Evolutionary conservation across 1,140 invertebrate genomes (phyloP).

Genomic region (Episyrphus balteatus): DNA sequence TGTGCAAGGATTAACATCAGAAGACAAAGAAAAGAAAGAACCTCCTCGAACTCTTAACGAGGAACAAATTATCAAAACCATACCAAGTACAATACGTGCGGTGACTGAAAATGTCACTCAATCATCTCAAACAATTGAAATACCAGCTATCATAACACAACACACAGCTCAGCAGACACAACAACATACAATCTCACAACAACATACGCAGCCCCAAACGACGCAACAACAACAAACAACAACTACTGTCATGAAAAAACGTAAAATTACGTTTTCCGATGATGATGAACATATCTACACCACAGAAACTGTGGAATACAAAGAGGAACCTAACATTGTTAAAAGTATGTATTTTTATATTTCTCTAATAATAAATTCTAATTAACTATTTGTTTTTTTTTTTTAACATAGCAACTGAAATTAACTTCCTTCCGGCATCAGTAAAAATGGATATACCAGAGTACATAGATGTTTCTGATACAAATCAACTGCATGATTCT

Average conservation of each 20-base stretch:
- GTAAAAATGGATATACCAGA: slow-evolving; percentile 36
- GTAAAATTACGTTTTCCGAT: slow-evolving; percentile 34
- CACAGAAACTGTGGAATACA: slow-evolving; percentile 34
- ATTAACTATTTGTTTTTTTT: neutral
- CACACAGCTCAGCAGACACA: slow-evolving; percentile 23
- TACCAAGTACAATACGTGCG: slow-evolving; percentile 32
- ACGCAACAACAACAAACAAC: slow-evolving; percentile 24
- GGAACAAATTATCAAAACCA: slow-evolving; percentile 35
- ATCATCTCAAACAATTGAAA: slow-evolving; percentile 32
- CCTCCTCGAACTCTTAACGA: slow-evolving; percentile 25
- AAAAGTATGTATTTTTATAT: slow-evolving; percentile 16
- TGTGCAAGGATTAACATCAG: slow-evolving; percentile 71
- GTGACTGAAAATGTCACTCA: slow-evolving; percentile 25
- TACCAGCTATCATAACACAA: slow-evolving; percentile 9
- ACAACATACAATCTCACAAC: slow-evolving; percentile 14
- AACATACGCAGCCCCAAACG: slow-evolving; percentile 3
- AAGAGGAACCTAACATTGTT: slow-evolving; percentile 32
- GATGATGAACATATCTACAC: slow-evolving; percentile 35
- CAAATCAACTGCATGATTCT: slow-evolving; percentile 20
- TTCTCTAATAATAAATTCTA: neutral
- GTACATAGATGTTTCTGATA: slow-evolving; percentile 33
- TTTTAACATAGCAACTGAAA: slow-evolving; percentile 26
- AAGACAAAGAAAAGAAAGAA: slow-evolving; percentile 34
- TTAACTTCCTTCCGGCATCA: slow-evolving; percentile 29
- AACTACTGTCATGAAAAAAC: slow-evolving; percentile 22